Evolutionary conservation across 2,797 vertebrate genomes (phyloP).

Genomic region (Xyrichtys novacula): DNA sequence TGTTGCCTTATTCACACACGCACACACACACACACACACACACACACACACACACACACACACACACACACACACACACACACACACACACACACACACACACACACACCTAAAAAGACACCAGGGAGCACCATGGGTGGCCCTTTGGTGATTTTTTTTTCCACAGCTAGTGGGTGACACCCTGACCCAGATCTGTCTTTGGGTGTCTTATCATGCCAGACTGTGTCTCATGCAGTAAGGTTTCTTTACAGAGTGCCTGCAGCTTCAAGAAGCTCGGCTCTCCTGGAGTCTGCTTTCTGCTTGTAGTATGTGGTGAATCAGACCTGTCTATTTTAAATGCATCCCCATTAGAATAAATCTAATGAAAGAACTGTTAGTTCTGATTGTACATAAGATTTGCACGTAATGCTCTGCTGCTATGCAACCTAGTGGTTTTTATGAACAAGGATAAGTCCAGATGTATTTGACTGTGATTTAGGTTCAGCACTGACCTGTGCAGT

Average conservation of each 20-base stretch:
- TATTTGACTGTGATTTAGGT: too few species aligned
- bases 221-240: background rate
- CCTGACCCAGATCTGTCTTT: constrained; percentile 57
- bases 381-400: too few species aligned
- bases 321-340: too few species aligned
- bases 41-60: background rate
- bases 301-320: background rate
- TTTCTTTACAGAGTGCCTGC: background rate
- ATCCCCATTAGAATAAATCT: too few species aligned
- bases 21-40: background rate
- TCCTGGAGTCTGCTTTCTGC: background rate
- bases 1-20: background rate
- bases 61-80: background rate
- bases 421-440: too few species aligned
- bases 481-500: too few species aligned
- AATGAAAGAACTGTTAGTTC: too few species aligned
- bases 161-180: constrained; percentile 48
- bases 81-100: background rate
- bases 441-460: too few species aligned
- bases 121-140: constrained; percentile 5
- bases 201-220: constrained; percentile 36
- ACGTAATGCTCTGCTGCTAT: too few species aligned
- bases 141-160: constrained; percentile 30
- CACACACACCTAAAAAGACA: background rate
- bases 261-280: background rate